A percentile compares a stretch with the other conserved stretches of the same genome.
Evolutionary conservation across 2,888 invertebrate genomes (phyloP).

Genomic region (Odontothrips loti): DNA sequence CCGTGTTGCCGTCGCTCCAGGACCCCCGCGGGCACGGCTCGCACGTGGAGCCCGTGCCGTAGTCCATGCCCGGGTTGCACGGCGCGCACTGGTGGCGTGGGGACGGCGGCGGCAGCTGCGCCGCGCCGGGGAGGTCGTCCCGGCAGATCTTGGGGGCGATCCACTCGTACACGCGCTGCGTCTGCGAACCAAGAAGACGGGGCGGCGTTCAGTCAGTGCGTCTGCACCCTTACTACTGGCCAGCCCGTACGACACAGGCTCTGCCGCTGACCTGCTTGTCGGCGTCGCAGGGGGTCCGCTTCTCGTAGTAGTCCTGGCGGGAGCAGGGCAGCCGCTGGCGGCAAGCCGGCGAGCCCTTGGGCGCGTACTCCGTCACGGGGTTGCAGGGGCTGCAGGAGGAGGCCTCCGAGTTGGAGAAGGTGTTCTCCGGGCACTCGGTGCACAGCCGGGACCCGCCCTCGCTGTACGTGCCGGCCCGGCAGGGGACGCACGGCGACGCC

Average conservation of each 20-base stretch:
- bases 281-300: conserved; percentile 50
- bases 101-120: conserved; percentile 45
- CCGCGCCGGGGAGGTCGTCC: conserved; percentile 46
- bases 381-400: conserved; percentile 48
- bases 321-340: conserved; percentile 49
- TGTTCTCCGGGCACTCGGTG: conserved; percentile 49
- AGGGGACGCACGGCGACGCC: conserved; percentile 51
- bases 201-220: too few species aligned
- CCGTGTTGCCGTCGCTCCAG: conserved; percentile 47
- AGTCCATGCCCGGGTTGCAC: conserved; percentile 55
- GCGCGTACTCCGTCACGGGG: conserved; percentile 45
- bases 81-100: conserved; percentile 41
- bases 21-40: conserved; percentile 49
- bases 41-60: conserved; percentile 47
- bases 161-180: conserved; percentile 50
- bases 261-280: conserved; percentile 45
- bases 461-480: conserved; percentile 46
- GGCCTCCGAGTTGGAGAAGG: conserved; percentile 48
- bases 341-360: conserved; percentile 49
- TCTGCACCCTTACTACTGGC: too few species aligned
- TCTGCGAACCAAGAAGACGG: conserved; percentile 41
- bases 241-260: too few species aligned
- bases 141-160: conserved; percentile 53
- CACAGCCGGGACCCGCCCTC: conserved; percentile 46
- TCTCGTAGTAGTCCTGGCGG: conserved; percentile 50